Evolutionary conservation across 2,797 vertebrate genomes (phyloP).

Genomic region (Eleutherodactylus coqui): DNA sequence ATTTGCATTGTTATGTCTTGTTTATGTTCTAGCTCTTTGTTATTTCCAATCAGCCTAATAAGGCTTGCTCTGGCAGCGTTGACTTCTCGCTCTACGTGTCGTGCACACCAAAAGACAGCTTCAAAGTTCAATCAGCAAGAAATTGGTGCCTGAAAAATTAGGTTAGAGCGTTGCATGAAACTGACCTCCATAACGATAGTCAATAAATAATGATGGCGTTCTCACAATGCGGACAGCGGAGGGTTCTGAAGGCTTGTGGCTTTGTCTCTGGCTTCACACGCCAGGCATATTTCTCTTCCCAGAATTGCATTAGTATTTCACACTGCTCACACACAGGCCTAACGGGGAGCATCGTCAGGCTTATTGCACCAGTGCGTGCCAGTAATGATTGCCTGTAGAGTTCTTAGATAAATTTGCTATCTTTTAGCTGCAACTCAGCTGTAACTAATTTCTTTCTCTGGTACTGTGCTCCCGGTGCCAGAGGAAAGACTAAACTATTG

Average conservation of each 20-base stretch:
- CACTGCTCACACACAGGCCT: constrained; percentile 31
- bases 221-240: background rate
- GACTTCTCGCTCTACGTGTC: background rate
- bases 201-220: background rate
- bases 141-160: constrained; percentile 1
- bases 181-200: background rate
- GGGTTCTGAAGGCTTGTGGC: background rate
- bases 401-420: constrained; percentile 56
- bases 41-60: background rate
- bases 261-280: background rate
- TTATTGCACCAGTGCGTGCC: constrained; percentile 52
- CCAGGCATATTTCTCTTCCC: constrained; percentile 8
- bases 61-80: background rate
- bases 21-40: background rate
- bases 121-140: constrained; percentile 2
- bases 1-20: background rate
- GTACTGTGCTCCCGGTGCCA: constrained; percentile 34
- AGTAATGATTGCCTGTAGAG: constrained; percentile 57
- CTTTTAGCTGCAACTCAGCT: constrained; percentile 58
- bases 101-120: background rate
- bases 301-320: constrained; percentile 25
- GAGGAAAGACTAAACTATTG: constrained; percentile 57
- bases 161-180: background rate
- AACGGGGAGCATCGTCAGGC: constrained; percentile 26
- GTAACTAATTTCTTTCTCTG: constrained; percentile 63